A percentile compares a stretch with the other conserved stretches of the same genome.
Conservation (phyloP, 2,797 vertebrate genomes). For the Arctocebus calabarensis region DNA sequence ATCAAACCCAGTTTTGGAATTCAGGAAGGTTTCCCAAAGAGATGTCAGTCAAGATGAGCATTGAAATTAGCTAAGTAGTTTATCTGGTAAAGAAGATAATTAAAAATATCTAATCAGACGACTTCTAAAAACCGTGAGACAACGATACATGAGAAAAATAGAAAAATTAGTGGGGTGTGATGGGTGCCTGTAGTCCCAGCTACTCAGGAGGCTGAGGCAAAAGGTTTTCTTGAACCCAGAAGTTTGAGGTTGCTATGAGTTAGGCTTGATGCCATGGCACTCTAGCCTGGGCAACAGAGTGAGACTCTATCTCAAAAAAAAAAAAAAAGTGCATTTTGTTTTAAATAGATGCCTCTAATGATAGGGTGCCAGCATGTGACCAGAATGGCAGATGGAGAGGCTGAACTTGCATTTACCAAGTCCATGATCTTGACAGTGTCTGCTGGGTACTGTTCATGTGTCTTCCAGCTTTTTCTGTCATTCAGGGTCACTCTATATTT, state of each 20-base stretch:
- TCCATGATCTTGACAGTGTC: background rate
- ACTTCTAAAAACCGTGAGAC: conserved; percentile 16
- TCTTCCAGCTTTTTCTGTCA: background rate
- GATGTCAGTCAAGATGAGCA: background rate
- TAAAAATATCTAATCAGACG: background rate
- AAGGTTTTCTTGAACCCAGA: too few relatives aligned
- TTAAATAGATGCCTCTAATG: background rate
- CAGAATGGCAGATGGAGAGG: background rate
- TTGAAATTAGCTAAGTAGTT: background rate
- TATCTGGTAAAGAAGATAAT: background rate
- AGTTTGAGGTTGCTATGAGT: too few relatives aligned
- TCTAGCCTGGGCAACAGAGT: too few relatives aligned
- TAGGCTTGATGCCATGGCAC: too few relatives aligned
- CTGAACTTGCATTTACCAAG: background rate
- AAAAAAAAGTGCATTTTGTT: background rate
- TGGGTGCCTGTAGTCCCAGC: too few relatives aligned
- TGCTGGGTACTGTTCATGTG: background rate
- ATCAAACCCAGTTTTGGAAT: background rate
- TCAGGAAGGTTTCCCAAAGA: background rate
- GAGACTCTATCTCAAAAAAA: background rate
- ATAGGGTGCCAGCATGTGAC: background rate
- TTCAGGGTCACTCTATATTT: background rate
- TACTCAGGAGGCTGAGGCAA: too few relatives aligned
- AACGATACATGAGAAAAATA: background rate
- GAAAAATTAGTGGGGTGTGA: too few relatives aligned